These are phyloP conservation scores for Gulo gulo DNA, from an alignment of 2,113 vertebrate genomes.

Conservation along the genomic window DNA sequence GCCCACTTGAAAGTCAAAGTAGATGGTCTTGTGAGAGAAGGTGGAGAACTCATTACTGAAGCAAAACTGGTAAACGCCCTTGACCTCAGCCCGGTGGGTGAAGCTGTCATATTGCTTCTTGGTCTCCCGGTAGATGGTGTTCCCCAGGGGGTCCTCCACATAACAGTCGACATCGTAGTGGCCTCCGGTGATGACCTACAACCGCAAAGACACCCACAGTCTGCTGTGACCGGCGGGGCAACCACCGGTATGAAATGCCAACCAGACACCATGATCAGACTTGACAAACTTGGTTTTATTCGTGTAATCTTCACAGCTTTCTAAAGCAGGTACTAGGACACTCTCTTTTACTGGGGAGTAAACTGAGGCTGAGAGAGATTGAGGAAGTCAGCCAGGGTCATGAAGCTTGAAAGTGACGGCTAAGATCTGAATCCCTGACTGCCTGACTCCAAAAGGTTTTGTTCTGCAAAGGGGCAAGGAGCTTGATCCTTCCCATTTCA, in stretches of 20 bases:
- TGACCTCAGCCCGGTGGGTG: conserved; percentile 81
- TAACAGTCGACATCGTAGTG: conserved; percentile 95
- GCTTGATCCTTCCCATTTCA: background rate
- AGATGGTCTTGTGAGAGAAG: conserved; percentile 91
- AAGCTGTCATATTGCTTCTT: conserved; percentile 94
- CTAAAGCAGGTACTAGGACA: background rate
- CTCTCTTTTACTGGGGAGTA: background rate
- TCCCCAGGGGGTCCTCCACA: conserved; percentile 87
- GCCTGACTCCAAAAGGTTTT: background rate
- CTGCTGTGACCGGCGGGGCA: background rate
- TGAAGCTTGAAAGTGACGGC: background rate
- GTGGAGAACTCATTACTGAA: conserved; percentile 97
- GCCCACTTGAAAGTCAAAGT: conserved; percentile 90
- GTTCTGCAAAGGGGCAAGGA: background rate
- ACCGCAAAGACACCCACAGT: background rate
- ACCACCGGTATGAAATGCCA: background rate
- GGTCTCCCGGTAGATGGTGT: conserved; percentile 87
- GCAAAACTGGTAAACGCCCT: conserved; percentile 91
- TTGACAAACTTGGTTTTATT: background rate
- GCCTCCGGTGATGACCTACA: conserved; percentile 91
- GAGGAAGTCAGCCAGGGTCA: background rate
- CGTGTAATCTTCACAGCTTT: background rate
- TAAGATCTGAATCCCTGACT: background rate
- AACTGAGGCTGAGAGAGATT: background rate
- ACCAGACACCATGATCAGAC: fast-evolving